Base-by-base conservation (phyloP, 2,113 vertebrate genomes). In the Nothoprocta pentlandii region DNA sequence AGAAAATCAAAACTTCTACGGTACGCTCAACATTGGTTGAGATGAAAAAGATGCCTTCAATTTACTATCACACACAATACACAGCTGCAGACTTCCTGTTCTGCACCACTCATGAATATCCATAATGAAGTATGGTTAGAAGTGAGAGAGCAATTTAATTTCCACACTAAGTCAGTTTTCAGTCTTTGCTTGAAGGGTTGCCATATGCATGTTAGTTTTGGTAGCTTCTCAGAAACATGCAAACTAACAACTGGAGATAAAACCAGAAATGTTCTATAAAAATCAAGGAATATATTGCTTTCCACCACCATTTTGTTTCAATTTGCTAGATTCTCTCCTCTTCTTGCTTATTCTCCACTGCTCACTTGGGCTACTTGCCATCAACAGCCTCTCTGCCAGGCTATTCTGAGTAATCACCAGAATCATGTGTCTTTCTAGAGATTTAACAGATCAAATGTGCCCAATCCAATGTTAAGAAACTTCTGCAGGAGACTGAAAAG, bases 161-260 rank as follows among this genome's bases (percentile, higher is more conserved):
- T 89, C 69, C 44, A 73, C 26, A n/a, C 10, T 58, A 36, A 44
- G 47, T 91, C 16, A 64, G 51, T 6, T 67, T 84, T 76, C 15
- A 22, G 9, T n/a, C 73, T 86, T 92, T 71, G 6, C 30, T 71
- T 84, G 23, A 73, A 91, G 91, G 26, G 25, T 46, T 84, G 34
- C 5, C 28, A 49, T 12, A 54, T 44, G 82, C 34, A 4, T 84
- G 75, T 16, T 42, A 63, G 25, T 58, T 69, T 66, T 2, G 28
- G 23, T 32, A 88, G 70, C 32, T 63, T 78, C 61, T 62, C 42
- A 82, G 77, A 79, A 84, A 78, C 5, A 16, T 25, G 21, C 32
- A 32, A 5, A 26, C 23, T 84, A 81, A 62, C 16, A n/a, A 62
- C 13, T 51, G 42, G 7, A 39, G 49, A 81, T 94, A 69, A 19